phyloP scores from a whole-genome alignment of 2,888 invertebrate species.

The Ophion costatus region DNA sequence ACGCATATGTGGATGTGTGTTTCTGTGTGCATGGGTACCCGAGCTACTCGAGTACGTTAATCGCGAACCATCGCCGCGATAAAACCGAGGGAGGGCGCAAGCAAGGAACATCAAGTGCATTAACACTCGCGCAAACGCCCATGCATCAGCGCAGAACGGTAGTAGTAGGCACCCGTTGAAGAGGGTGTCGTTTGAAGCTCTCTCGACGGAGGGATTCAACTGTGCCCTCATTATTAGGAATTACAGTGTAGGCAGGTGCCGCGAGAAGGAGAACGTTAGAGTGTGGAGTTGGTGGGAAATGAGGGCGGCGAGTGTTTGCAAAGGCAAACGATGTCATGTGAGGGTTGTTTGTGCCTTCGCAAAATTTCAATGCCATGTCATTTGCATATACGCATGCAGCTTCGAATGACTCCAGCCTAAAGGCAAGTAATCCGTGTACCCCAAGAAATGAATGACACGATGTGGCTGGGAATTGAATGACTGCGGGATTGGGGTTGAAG shows the following conservation, averaged over 20 bases:
- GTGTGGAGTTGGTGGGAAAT: not conserved
- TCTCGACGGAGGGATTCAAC: constrained; percentile 58
- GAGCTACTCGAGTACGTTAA: constrained; percentile 38
- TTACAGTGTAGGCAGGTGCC: constrained; percentile 17
- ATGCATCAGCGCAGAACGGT: constrained; percentile 39
- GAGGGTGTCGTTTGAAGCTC: constrained; percentile 53
- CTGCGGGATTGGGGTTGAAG: not conserved
- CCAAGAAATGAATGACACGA: constrained; percentile 5
- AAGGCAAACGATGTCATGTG: not conserved
- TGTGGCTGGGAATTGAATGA: not conserved
- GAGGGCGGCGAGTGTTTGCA: not conserved
- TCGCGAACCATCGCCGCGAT: constrained; percentile 43
- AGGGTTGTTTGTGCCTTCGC: not conserved
- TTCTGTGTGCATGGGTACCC: constrained; percentile 4
- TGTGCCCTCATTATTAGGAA: constrained; percentile 66
- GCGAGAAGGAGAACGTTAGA: constrained; percentile 14
- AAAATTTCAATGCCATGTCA: constrained; percentile 1
- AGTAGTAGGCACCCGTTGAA: constrained; percentile 11
- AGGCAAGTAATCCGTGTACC: not conserved
- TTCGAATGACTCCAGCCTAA: not conserved
- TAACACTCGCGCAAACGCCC: constrained; percentile 12
- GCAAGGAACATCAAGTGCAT: constrained; percentile 24
- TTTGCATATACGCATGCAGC: not conserved
- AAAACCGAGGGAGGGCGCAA: constrained; percentile 39
- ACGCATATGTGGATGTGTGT: not conserved